These are phyloP conservation scores for Asobara japonica DNA, from an alignment of 1,140 invertebrate genomes.

Conservation along the genomic window DNA sequence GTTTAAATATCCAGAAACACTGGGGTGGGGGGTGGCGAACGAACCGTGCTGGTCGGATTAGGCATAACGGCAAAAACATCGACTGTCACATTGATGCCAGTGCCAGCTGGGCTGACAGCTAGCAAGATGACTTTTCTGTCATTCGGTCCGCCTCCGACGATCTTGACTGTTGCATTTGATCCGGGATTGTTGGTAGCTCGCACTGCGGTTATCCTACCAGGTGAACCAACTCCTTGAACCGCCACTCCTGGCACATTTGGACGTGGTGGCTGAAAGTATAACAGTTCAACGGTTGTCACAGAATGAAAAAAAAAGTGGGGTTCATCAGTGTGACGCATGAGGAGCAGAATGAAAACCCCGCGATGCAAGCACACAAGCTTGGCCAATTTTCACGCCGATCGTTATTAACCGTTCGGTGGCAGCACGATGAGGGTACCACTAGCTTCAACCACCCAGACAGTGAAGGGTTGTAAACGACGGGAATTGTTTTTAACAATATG, in stretches of 20 bases:
- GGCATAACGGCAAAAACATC: constrained; percentile 24
- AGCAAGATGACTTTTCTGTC: neutral
- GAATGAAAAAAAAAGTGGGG: neutral
- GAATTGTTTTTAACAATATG: too few relatives aligned
- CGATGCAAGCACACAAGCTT: too few relatives aligned
- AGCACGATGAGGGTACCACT: too few relatives aligned
- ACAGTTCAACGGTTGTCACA: neutral
- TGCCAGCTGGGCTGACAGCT: constrained; percentile 13
- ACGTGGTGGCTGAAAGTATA: constrained; percentile 35
- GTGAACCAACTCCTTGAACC: neutral
- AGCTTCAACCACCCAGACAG: too few relatives aligned
- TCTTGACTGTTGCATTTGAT: constrained; percentile 6
- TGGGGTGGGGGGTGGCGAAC: neutral
- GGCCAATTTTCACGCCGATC: neutral
- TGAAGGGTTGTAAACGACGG: too few relatives aligned
- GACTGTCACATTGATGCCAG: constrained; percentile 21
- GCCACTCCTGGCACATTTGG: neutral
- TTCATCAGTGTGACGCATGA: too few relatives aligned
- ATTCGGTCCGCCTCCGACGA: constrained; percentile 21
- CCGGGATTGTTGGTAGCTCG: constrained; percentile 24
- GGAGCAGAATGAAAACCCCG: too few relatives aligned
- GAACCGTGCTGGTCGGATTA: neutral
- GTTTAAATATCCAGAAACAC: neutral
- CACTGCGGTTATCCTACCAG: constrained; percentile 33
- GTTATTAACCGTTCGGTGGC: neutral